Base-by-base conservation (phyloP, 2,888 invertebrate species). In the Trissoscelio sp. region DNA sequence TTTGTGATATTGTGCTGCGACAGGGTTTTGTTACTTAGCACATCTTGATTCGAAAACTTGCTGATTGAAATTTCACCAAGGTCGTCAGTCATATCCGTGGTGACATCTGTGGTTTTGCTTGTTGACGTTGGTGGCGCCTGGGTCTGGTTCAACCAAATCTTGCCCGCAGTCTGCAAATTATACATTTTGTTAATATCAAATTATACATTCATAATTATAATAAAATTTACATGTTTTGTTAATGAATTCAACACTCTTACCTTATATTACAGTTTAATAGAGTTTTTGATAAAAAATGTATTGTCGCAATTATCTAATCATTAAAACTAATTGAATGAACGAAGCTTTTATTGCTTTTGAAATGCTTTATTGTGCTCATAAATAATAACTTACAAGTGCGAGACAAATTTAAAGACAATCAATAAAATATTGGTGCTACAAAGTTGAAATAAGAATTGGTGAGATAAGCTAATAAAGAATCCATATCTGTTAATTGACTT, bases 1-100 rank as follows among this genome's bases (percentile, higher is more conserved):
- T 88, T 89, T 0, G 92, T 93, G 37, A 93, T 92, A 79, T 93
- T 93, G 83, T 93, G 91, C 66, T 92, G 89, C 0, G 87, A 83
- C 34, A 93, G 85, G 0, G 92, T 92, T 39, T 90, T 89, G 84
- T 93, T 92, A 22, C 89, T 86, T 14, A 90, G 83, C 75, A n/a
- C n/a, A n/a, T 92, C 88, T 28, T 53, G 24, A 6, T 64, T 74
- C 24, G 91, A 84, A 66, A 91, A 91, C 66, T 91, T 91, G 69
- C 85, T 88, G 70, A 91, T 89, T 11, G 91, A 87, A 62, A 91
- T 89, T 58, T 91, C 90, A 2, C 88, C 86, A 78, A 88, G 85
- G 1, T 88, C 89, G 2, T 83, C 83, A 5, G 73, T 44, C 20
- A 18, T 18, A 6, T 70, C 82, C 0, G 69, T 70, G 16, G 78